Evolutionary conservation across 2,113 vertebrate genomes (phyloP).

Genomic region (Podiceps cristatus): DNA sequence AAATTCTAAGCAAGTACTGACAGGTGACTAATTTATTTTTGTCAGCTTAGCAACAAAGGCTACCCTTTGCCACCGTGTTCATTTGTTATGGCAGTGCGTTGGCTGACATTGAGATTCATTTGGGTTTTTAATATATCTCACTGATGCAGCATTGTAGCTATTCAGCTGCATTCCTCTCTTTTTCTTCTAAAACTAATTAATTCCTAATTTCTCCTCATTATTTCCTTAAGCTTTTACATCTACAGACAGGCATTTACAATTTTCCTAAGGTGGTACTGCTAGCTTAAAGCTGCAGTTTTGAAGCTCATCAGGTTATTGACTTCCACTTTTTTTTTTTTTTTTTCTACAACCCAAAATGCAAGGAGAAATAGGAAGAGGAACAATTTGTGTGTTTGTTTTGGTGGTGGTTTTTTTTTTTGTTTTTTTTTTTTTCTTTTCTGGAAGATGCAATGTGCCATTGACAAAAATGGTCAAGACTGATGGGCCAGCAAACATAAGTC

Average conservation of each 20-base stretch:
- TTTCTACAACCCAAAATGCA: neutral
- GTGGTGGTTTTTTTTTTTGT: too few species aligned
- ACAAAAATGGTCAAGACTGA: neutral
- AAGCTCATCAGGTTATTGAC: neutral
- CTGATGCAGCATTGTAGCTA: neutral
- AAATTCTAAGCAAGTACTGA: conserved; percentile 45
- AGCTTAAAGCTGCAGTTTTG: neutral
- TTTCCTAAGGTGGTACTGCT: neutral
- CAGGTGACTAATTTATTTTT: conserved; percentile 64
- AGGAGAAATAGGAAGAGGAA: neutral
- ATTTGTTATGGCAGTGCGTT: conserved; percentile 15
- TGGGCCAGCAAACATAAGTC: neutral
- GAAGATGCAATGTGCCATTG: neutral
- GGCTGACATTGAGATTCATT: conserved; percentile 30
- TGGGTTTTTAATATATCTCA: conserved; percentile 19
- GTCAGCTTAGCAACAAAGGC: conserved; percentile 47
- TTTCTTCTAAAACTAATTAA: neutral
- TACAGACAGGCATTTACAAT: neutral
- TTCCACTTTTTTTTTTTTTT: neutral
- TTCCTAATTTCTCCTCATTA: neutral
- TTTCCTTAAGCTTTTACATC: neutral
- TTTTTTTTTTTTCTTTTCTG: neutral
- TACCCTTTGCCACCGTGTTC: conserved; percentile 35
- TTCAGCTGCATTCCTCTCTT: neutral
- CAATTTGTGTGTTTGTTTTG: neutral